These are phyloP conservation scores for Oreortyx pictus DNA, from an alignment of 2,797 vertebrate species.

Conservation along the genomic window DNA sequence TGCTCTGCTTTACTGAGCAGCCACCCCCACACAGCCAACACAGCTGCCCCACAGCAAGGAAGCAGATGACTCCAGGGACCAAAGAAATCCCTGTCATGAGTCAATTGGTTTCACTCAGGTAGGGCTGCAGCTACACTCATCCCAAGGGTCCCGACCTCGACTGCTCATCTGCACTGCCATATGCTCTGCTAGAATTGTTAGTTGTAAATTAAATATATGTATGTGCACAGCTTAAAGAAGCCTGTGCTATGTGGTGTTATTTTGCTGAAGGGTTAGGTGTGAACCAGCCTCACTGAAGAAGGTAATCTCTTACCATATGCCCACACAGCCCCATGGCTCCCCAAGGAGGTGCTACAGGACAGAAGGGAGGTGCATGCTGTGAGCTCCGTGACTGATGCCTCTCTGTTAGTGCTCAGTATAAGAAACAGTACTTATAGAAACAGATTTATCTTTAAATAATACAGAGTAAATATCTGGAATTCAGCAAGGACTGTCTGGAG, in stretches of 20 bases:
- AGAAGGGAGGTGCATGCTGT: background rate
- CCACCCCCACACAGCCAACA: background rate
- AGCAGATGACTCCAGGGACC: slow-evolving; percentile 52
- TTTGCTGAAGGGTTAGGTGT: slow-evolving; percentile 56
- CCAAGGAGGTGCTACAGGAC: background rate
- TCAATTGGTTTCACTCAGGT: background rate
- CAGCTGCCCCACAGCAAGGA: background rate
- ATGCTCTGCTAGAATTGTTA: slow-evolving; percentile 43
- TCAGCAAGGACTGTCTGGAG: background rate
- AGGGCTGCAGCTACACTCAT: background rate
- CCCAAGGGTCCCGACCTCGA: slow-evolving; percentile 27
- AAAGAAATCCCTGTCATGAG: slow-evolving; percentile 20
- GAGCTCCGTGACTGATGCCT: background rate
- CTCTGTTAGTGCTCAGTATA: background rate
- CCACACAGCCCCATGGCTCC: background rate
- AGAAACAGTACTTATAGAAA: background rate
- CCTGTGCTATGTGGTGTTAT: slow-evolving; percentile 4
- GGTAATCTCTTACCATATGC: slow-evolving; percentile 9
- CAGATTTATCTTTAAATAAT: background rate
- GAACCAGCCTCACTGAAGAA: slow-evolving; percentile 21
- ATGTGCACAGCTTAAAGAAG: background rate
- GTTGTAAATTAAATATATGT: background rate
- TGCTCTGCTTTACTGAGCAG: background rate
- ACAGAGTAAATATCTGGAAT: background rate
- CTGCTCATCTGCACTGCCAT: slow-evolving; percentile 62